These are phyloP conservation scores for Cheiracanthium punctorium DNA, from an alignment of 2,888 invertebrate genomes.

Conservation along the genomic window DNA sequence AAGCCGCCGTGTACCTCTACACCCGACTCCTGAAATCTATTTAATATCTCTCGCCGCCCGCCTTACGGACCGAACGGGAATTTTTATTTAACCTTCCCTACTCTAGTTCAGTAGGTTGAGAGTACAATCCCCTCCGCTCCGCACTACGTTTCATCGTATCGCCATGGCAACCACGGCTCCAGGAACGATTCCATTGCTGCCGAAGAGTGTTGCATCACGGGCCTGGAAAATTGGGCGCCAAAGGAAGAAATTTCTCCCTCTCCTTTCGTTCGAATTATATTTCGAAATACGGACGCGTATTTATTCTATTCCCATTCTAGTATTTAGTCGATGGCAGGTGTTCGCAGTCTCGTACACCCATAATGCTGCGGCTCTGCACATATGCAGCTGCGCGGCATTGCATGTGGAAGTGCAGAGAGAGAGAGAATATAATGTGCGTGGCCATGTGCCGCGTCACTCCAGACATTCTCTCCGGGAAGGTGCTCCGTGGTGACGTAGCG, in stretches of 20 bases:
- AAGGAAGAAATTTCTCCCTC: background rate
- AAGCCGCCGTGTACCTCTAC: no score
- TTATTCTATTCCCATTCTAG: background rate
- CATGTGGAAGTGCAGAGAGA: background rate
- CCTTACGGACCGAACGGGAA: no score
- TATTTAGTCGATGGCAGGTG: background rate
- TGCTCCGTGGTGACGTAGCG: background rate
- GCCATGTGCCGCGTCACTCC: background rate
- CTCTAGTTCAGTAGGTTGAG: background rate
- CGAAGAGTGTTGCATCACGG: background rate
- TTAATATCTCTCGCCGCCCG: no score
- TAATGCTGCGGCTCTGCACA: background rate
- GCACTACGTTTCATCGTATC: background rate
- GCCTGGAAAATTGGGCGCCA: background rate
- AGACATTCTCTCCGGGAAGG: background rate
- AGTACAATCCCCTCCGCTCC: background rate
- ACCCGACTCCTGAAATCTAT: no score
- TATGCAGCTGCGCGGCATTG: background rate
- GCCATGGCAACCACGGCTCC: background rate
- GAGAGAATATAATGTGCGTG: no score
- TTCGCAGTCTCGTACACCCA: background rate
- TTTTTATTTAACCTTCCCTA: background rate
- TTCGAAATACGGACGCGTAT: background rate
- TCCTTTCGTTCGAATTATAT: background rate
- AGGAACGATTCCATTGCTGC: background rate